phyloP scores from a whole-genome alignment of 2,888 invertebrate genomes.

The Sepiola atlantica region DNA sequence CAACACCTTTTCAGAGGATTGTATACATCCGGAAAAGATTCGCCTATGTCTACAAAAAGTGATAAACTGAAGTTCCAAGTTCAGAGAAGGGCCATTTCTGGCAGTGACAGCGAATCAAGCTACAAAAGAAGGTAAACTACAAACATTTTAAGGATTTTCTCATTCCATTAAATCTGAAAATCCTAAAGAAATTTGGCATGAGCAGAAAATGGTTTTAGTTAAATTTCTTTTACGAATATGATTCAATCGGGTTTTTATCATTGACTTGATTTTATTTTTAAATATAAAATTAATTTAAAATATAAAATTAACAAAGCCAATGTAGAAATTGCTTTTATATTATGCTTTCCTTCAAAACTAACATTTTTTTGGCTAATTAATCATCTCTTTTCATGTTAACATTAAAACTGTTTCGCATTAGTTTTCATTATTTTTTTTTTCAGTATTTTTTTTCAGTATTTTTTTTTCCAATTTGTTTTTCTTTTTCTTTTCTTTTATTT shows the following conservation, averaged over 20 bases:
- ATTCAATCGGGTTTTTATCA: not conserved
- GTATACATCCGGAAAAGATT: conserved; percentile 72
- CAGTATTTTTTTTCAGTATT: too few species aligned
- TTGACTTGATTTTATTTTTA: not conserved
- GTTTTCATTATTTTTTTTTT: not conserved
- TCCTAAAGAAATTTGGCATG: not conserved
- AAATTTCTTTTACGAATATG: not conserved
- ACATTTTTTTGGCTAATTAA: not conserved
- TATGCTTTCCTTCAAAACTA: not conserved
- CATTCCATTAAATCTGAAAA: not conserved
- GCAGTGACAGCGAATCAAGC: conserved; percentile 69
- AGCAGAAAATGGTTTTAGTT: not conserved
- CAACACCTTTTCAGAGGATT: conserved; percentile 64
- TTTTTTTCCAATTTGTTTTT: too few species aligned
- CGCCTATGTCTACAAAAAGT: conserved; percentile 70
- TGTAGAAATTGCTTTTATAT: not conserved
- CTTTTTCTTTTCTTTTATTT: too few species aligned
- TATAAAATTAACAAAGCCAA: not conserved
- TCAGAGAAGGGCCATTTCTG: conserved; percentile 55
- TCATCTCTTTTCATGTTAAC: not conserved
- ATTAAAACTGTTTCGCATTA: not conserved
- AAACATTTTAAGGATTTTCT: not conserved
- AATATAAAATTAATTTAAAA: not conserved
- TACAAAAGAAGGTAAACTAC: conserved; percentile 62
- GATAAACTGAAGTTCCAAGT: conserved; percentile 66